Base-by-base conservation (phyloP, 2,888 invertebrate species). In the Drosophila neutralis region DNA sequence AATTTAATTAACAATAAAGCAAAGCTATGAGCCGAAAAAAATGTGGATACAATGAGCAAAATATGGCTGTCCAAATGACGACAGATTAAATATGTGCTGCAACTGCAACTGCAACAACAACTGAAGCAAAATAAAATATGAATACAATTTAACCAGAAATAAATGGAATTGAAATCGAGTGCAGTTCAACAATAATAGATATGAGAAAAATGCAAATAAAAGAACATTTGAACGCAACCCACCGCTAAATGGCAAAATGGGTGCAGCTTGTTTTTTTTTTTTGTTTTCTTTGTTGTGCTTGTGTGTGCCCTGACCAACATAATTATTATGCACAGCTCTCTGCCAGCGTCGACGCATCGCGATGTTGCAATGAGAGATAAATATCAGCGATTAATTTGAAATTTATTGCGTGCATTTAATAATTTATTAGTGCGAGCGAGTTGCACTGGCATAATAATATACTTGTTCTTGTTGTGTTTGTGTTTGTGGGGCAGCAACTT, bases 331-430 rank as follows among this genome's bases (percentile, higher is more conserved):
- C 73, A 74, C 49, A 54, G 53, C 59, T 29, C 13, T 38, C 52
- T 65, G 58, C 31, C 62, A 29, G 52, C 64, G 69, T 66, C 62
- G 74, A 68, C 13, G 66, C 67, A 36, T 48, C 54, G 53, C 54
- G 66, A 61, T 73, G 65, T 70, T 64, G 81, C 86, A 89, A 68
- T 85, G 88, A 80, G 88, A 88, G 90, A 90, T 90, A 90, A 90
- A 88, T 91, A 91, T 90, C 91, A 90, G 83, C 90, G 91, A 90
- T 90, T 90, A 91, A 90, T 90, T 91, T 90, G 88, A 90, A 90
- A 90, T 90, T 90, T 91, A 90, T 90, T 90, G 90, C 87, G 62
- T 82, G 90, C 78, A 82, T 86, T 91, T 90, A 90, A 91, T 91
- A 91, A 91, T 90, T 91, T 90, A 90, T 90, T 90, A 91, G 90